These are phyloP conservation scores for Megalonaias nervosa DNA, from an alignment of 1,140 invertebrate genomes.

Conservation along the genomic window DNA sequence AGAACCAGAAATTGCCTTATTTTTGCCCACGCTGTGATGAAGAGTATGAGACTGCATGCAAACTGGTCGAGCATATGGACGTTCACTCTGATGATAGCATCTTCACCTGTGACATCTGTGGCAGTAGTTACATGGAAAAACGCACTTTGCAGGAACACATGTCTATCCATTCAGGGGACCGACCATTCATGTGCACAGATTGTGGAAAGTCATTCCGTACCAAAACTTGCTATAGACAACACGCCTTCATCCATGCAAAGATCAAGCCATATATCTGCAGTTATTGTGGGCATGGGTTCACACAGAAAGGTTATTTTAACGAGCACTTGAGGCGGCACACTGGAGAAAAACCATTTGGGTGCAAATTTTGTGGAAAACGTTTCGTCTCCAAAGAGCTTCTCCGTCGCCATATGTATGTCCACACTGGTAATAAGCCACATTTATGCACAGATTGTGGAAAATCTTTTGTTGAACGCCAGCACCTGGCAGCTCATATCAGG, in stretches of 20 bases:
- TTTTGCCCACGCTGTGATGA: too few relatives aligned
- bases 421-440: slow-evolving; percentile 14
- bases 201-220: slow-evolving; percentile 23
- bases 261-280: slow-evolving; percentile 24
- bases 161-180: slow-evolving; percentile 13
- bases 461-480: slow-evolving; percentile 19
- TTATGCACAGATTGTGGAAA: slow-evolving; percentile 25
- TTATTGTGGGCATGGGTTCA: slow-evolving; percentile 32
- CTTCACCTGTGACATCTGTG: slow-evolving; percentile 18
- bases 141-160: slow-evolving; percentile 20
- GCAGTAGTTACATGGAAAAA: slow-evolving; percentile 20
- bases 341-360: slow-evolving; percentile 32
- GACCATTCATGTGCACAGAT: slow-evolving; percentile 11
- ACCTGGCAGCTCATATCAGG: slow-evolving; percentile 17
- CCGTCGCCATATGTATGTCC: slow-evolving; percentile 23
- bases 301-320: slow-evolving; percentile 29
- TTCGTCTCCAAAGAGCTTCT: slow-evolving; percentile 30
- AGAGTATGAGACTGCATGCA: too few relatives aligned
- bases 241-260: slow-evolving; percentile 24
- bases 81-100: slow-evolving; percentile 7
- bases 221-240: slow-evolving; percentile 21
- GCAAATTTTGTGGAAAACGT: slow-evolving; percentile 22
- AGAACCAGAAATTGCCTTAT: too few relatives aligned
- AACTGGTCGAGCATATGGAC: too few relatives aligned
- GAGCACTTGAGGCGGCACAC: slow-evolving; percentile 29